Conservation (phyloP, 2,888 invertebrate genomes). For the Sphinx pinastri region DNA sequence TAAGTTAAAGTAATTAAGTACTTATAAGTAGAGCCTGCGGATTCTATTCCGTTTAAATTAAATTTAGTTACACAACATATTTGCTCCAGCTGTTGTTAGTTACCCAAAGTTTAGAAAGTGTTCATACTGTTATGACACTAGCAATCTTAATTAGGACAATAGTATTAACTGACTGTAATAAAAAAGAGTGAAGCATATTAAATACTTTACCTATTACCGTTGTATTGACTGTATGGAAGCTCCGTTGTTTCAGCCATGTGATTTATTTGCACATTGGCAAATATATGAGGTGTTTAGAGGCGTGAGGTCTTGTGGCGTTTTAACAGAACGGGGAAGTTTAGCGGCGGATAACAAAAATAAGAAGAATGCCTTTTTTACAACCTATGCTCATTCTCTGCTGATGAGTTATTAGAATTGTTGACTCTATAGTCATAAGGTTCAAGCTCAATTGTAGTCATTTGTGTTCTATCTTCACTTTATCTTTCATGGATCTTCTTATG, state of each 20-base stretch:
- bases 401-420: not conserved
- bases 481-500: too few relatives aligned
- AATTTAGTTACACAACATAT: too few relatives aligned
- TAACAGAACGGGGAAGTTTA: constrained; percentile 26
- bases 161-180: not conserved
- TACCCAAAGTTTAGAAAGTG: too few relatives aligned
- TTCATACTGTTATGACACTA: too few relatives aligned
- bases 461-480: too few relatives aligned
- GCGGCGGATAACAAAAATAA: constrained; percentile 5
- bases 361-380: constrained; percentile 15
- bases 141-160: not conserved
- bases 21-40: too few relatives aligned
- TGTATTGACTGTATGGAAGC: constrained; percentile 33
- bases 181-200: not conserved
- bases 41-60: too few relatives aligned
- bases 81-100: too few relatives aligned
- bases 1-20: too few relatives aligned
- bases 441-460: too few relatives aligned
- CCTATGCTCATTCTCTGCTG: not conserved
- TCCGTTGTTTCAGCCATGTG: constrained; percentile 61
- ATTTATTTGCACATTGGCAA: constrained; percentile 56
- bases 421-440: not conserved
- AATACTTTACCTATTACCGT: not conserved
- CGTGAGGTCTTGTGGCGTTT: constrained; percentile 33
- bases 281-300: constrained; percentile 59